Conservation (phyloP, 2,113 vertebrate species). For the Climacteris rufus region DNA sequence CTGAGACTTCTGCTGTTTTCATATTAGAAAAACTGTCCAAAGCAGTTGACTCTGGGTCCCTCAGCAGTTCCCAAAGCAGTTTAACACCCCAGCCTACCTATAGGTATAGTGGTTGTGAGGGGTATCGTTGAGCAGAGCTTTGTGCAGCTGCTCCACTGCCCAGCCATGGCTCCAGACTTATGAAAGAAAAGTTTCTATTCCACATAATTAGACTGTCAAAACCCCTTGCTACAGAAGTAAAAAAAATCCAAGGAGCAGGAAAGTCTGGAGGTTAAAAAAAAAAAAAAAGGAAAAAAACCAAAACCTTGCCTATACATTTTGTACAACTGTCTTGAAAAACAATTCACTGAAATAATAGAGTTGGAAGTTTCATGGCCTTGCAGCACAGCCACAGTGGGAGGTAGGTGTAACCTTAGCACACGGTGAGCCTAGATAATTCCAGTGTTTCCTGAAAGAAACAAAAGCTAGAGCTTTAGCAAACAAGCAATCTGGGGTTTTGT, state of each 20-base stretch:
- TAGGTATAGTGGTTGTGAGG: accelerated
- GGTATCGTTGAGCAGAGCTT: not conserved
- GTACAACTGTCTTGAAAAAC: not conserved
- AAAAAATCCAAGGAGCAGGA: not conserved
- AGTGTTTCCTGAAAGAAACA: constrained; percentile 32
- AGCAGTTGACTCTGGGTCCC: not conserved
- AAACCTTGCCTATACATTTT: not conserved
- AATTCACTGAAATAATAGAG: not conserved
- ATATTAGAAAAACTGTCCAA: not conserved
- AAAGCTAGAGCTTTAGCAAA: not conserved
- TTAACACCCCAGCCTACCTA: accelerated
- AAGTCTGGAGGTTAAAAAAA: not conserved
- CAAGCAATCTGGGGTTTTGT: not conserved
- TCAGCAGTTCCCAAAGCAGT: not conserved
- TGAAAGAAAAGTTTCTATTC: not conserved
- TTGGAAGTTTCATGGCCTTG: not conserved
- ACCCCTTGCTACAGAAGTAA: not conserved
- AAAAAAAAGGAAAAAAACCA: accelerated
- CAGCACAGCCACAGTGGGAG: not conserved
- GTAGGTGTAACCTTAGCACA: not conserved
- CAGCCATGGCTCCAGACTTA: not conserved
- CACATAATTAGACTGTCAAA: not conserved
- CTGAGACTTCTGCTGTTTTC: not conserved
- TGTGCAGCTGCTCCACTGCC: not conserved
- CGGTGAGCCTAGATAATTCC: not conserved